Percentiles rank a stretch among this genome's conserved stretches.
These are phyloP conservation scores for Gadus macrocephalus DNA, from an alignment of 2,113 vertebrate species.

Conservation along the genomic window DNA sequence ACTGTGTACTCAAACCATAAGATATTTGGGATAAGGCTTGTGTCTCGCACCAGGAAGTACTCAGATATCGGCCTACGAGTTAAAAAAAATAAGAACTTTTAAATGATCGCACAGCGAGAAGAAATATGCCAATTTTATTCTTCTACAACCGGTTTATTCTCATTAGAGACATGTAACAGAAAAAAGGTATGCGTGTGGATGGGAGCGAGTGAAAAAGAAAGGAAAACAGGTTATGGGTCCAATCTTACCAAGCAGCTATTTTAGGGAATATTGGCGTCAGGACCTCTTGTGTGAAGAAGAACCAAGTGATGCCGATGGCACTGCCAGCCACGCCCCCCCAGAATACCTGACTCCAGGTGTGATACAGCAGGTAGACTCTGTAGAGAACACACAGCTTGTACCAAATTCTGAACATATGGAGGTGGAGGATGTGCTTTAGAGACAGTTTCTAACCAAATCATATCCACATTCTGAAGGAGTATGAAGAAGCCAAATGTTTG, in stretches of 20 bases:
- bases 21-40: constrained; percentile 97
- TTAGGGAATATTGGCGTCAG: constrained; percentile 95
- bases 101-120: too few relatives aligned
- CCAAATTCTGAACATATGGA: not conserved
- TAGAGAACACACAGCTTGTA: not conserved
- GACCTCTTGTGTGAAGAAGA: constrained; percentile 94
- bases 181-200: not conserved
- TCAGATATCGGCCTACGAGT: constrained; percentile 88
- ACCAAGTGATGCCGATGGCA: constrained; percentile 88
- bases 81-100: not conserved
- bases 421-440: too few relatives aligned
- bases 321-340: constrained; percentile 87
- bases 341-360: constrained; percentile 95
- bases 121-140: too few relatives aligned
- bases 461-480: too few relatives aligned
- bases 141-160: too few relatives aligned
- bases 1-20: constrained; percentile 99
- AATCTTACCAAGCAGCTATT: constrained; percentile 93
- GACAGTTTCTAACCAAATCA: too few relatives aligned
- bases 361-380: constrained; percentile 97
- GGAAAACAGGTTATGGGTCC: not conserved
- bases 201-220: not conserved
- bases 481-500: too few relatives aligned
- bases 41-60: constrained; percentile 97
- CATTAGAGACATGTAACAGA: not conserved